These are phyloP conservation scores for Engraulis encrasicolus DNA, from an alignment of 2,113 vertebrate species.

Conservation along the genomic window DNA sequence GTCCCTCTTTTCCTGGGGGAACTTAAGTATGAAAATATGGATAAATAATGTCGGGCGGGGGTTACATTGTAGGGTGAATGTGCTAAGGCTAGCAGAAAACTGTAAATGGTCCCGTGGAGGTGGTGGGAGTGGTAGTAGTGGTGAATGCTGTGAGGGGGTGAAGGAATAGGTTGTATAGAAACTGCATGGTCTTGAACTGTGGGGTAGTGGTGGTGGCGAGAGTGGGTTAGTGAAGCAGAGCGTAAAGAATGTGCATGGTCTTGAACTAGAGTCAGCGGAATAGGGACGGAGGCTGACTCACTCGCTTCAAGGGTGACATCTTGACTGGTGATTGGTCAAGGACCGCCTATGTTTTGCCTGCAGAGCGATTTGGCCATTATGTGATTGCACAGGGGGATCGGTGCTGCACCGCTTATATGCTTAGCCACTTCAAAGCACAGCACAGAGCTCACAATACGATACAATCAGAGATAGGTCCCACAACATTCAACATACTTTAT, in stretches of 20 bases:
- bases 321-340: constrained; percentile 47
- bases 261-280: constrained; percentile 28
- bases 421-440: constrained; percentile 5
- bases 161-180: background rate
- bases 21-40: constrained; percentile 15
- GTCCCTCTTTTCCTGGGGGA: background rate
- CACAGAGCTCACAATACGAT: background rate
- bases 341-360: constrained; percentile 27
- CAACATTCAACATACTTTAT: background rate
- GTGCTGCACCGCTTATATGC: constrained; percentile 15
- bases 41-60: background rate
- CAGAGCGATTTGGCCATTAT: constrained; percentile 43
- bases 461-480: background rate
- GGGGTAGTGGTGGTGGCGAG: constrained; percentile 34
- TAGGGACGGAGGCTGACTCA: constrained; percentile 44
- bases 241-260: background rate
- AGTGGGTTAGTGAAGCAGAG: no score
- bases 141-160: background rate
- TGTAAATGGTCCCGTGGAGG: background rate
- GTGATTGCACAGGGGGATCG: constrained; percentile 49
- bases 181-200: no score
- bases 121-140: background rate
- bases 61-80: background rate
- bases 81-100: constrained; percentile 12
- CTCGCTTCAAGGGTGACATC: constrained; percentile 25